These are phyloP conservation scores for Gymnobelideus leadbeateri DNA, from an alignment of 2,113 vertebrate genomes.

Conservation along the genomic window DNA sequence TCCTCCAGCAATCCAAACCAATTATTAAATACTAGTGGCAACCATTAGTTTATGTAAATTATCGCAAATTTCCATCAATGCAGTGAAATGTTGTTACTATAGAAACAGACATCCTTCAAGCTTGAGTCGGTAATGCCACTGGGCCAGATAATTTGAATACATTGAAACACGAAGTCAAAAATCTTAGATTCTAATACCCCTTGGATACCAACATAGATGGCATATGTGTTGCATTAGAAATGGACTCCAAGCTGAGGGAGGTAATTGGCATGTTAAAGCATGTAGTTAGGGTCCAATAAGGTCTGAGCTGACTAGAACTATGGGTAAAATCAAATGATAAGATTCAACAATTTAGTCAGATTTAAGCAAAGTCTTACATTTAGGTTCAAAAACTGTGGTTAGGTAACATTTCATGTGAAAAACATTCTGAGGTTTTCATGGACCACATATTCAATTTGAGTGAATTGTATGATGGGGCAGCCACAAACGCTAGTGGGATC, in stretches of 20 bases:
- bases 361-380: not conserved
- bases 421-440: not conserved
- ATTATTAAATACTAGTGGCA: not conserved
- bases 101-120: slow-evolving; percentile 69
- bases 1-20: slow-evolving; percentile 57
- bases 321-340: not conserved
- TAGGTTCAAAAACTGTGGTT: not conserved
- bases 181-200: slow-evolving; percentile 24
- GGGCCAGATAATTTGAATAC: slow-evolving; percentile 40
- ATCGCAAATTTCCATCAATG: slow-evolving; percentile 57
- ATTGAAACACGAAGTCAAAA: slow-evolving; percentile 34
- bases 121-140: slow-evolving; percentile 35
- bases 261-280: not conserved
- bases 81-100: slow-evolving; percentile 64
- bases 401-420: not conserved
- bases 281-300: not conserved
- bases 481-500: not conserved
- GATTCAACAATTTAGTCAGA: not conserved
- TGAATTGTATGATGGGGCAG: not conserved
- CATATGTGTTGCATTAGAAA: not conserved
- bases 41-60: slow-evolving; percentile 40
- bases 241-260: not conserved
- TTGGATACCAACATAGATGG: not conserved
- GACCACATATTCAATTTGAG: not conserved
- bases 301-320: not conserved